Percentiles rank a stretch among this genome's conserved stretches.
These are phyloP conservation scores for Diadophis punctatus DNA, from an alignment of 2,113 vertebrate genomes.

Conservation along the genomic window DNA sequence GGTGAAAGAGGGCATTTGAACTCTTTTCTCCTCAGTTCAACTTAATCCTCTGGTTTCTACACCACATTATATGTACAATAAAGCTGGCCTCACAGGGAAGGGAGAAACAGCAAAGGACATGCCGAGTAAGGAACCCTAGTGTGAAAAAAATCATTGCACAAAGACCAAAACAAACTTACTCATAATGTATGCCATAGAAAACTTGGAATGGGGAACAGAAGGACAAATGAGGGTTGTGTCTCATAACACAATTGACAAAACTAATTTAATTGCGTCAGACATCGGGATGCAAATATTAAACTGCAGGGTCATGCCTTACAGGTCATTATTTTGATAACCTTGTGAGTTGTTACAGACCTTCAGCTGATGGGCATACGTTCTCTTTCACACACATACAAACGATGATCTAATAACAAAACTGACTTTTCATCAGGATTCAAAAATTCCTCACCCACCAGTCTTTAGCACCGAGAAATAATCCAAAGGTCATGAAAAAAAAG, in stretches of 20 bases:
- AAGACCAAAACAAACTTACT: neutral
- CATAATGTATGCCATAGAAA: neutral
- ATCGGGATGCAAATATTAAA: neutral
- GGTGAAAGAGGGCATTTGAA: neutral
- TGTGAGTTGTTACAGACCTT: neutral
- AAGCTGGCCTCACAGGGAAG: neutral
- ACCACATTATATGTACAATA: neutral
- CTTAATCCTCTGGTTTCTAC: neutral
- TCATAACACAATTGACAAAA: neutral
- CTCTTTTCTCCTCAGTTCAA: neutral
- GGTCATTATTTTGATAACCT: neutral
- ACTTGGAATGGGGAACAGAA: neutral
- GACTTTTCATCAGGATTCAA: neutral
- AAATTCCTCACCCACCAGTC: neutral
- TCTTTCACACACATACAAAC: neutral
- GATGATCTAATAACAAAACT: neutral
- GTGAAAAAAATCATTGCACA: neutral
- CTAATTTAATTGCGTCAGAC: neutral
- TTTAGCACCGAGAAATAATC: neutral
- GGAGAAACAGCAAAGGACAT: neutral
- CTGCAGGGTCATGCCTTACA: neutral
- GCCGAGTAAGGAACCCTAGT: neutral
- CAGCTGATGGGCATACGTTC: neutral
- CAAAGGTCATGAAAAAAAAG: neutral
- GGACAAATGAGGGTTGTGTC: neutral